Evolutionary conservation across 2,113 vertebrate genomes (phyloP).

Genomic region (Trinectes maculatus): DNA sequence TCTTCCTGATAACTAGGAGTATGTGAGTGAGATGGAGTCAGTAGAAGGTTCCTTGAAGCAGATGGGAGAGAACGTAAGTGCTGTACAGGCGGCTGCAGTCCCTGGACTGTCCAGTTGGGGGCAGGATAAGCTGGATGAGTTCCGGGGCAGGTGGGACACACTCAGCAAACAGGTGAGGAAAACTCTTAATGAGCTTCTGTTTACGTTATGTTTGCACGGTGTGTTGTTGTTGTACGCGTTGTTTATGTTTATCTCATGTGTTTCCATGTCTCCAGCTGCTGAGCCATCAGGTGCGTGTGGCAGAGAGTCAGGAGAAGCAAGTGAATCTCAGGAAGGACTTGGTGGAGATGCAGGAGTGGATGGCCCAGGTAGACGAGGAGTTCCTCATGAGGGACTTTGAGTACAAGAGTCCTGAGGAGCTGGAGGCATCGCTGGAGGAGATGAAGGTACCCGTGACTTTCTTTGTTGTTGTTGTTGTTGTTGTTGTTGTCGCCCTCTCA

Average conservation of each 20-base stretch:
- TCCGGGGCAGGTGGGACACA: constrained; percentile 84
- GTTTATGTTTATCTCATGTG: background rate
- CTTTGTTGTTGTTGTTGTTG: background rate
- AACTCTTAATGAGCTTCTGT: background rate
- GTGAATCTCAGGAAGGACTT: constrained; percentile 95
- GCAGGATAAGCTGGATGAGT: constrained; percentile 81
- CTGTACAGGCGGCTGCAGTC: constrained; percentile 81
- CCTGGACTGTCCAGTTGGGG: constrained; percentile 84
- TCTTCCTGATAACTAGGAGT: constrained; percentile 54
- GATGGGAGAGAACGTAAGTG: constrained; percentile 86
- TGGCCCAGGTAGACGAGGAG: constrained; percentile 95
- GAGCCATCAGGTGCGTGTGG: constrained; percentile 86
- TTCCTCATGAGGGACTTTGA: constrained; percentile 97
- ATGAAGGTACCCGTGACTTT: constrained; percentile 89
- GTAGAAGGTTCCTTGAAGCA: constrained; percentile 88
- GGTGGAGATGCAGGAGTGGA: constrained; percentile 98
- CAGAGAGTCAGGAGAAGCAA: constrained; percentile 91
- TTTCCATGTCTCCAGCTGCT: constrained; percentile 83
- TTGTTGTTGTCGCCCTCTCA: background rate
- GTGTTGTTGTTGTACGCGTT: background rate
- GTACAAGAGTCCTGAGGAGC: constrained; percentile 95
- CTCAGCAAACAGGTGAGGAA: constrained; percentile 89
- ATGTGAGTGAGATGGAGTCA: constrained; percentile 78
- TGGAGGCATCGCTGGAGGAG: constrained; percentile 91
- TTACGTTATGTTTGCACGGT: background rate